phyloP scores from a whole-genome alignment of 2,797 vertebrate genomes.

The Otolemur crassicaudatus region DNA sequence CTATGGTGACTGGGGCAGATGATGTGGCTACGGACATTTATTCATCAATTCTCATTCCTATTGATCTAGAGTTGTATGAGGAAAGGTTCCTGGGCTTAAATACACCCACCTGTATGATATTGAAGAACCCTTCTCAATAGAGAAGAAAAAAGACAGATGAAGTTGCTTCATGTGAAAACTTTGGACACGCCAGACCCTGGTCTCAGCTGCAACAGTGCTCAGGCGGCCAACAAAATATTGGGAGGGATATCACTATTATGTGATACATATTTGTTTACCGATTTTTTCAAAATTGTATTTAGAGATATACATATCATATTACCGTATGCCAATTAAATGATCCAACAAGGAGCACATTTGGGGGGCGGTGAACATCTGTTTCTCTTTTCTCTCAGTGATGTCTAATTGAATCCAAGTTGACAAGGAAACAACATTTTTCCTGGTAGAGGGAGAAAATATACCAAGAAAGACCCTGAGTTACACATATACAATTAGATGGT shows the following conservation, averaged over 20 bases:
- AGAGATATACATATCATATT: neutral
- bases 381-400: neutral
- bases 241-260: neutral
- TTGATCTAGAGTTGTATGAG: neutral
- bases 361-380: neutral
- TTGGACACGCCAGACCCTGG: neutral
- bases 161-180: neutral
- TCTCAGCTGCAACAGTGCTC: neutral
- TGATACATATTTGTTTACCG: neutral
- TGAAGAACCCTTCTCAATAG: neutral
- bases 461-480: neutral
- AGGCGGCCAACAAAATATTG: neutral
- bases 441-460: neutral
- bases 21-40: neutral
- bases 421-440: neutral
- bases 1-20: neutral
- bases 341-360: neutral
- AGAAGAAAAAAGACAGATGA: neutral
- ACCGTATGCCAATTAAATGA: neutral
- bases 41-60: neutral
- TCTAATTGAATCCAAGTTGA: neutral
- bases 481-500: neutral
- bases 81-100: neutral
- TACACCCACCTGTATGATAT: neutral
- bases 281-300: constrained; percentile 28